Base-by-base conservation (phyloP, 2,797 vertebrate species). In the Liasis olivaceus region DNA sequence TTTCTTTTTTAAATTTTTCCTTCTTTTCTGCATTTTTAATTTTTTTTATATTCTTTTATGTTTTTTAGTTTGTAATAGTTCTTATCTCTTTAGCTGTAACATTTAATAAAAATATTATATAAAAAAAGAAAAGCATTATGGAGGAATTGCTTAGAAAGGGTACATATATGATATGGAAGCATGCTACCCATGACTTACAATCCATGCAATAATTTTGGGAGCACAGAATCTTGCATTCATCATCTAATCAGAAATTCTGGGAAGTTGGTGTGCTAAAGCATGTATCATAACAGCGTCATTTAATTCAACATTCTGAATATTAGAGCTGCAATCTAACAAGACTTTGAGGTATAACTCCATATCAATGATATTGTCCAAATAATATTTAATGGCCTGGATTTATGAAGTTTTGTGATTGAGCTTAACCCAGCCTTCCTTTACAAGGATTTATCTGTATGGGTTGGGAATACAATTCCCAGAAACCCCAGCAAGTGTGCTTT, bases 141-240 rank as follows among this genome's bases (percentile, higher is more conserved):
- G 93, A 95, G 94, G 91, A 95, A 95, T 87, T 88, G 22, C 11
- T 88, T 94, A 93, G 91, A 95, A 90, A 81, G 31, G 93, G 64
- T 47, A 81, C n/a, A 54, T n/a, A 93, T 92, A 94, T 93, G 91
- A 91, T 2, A 86, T 86, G 94, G 87, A 93, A 95, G 90, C 93
- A 84, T 64, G 9, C 15, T 95, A 91, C 95, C 96, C 94, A 93
- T 96, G 93, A 85, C 91, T 95, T 95, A 94, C 89, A 66, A 92
- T 95, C 93, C 0, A 90, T 93, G 94, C 94, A 95, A 94, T 90
- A 81, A n/a, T 90, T 90, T 88, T 47, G 90, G 11, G 81, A 60
- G 47, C 12, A 81, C 11, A 88, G 66, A 58, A 88, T 59, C 60
- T 88, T 31, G 36, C 66, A 66, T 7, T 51, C 24, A 28, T 84